Percentiles rank a stretch among this genome's conserved stretches.
Evolutionary conservation across 2,797 vertebrate species (phyloP).

Genomic region (Sebastes vulpes): DNA sequence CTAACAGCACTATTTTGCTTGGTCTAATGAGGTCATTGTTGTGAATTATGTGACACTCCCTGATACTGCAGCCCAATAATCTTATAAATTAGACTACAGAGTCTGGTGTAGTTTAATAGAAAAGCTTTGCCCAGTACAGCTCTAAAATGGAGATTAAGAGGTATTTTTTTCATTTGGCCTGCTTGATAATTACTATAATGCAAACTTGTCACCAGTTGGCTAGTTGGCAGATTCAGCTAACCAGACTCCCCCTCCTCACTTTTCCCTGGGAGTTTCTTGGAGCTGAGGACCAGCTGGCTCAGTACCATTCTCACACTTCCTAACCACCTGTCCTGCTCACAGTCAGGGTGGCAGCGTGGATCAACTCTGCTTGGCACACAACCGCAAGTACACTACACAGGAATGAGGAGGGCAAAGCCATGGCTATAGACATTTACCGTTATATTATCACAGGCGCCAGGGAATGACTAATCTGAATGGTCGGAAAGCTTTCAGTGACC

Average conservation of each 20-base stretch:
- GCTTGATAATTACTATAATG: conserved; percentile 25
- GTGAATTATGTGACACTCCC: neutral
- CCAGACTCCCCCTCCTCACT: conserved; percentile 12
- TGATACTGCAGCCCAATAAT: neutral
- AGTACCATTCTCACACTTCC: conserved; percentile 45
- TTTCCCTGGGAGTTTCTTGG: conserved; percentile 23
- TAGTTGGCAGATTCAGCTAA: conserved; percentile 27
- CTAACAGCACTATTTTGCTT: neutral
- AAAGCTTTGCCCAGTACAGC: neutral
- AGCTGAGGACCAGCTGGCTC: conserved; percentile 50
- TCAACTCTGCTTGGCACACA: conserved; percentile 23
- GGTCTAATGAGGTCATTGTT: conserved; percentile 3
- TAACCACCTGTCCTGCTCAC: conserved; percentile 62
- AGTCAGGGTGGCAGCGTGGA: conserved; percentile 23
- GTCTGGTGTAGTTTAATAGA: neutral
- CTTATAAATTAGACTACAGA: neutral
- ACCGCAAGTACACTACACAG: neutral
- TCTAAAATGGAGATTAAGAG: neutral
- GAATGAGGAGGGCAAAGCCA: neutral
- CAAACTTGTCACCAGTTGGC: conserved; percentile 38
- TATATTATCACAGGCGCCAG: conserved; percentile 6
- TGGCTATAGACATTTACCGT: neutral
- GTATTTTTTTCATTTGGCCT: conserved; percentile 22
- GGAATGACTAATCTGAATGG: conserved; percentile 8
- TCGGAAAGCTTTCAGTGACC: conserved; percentile 33